phyloP scores from a whole-genome alignment of 2,113 vertebrate species.

The Nothobranchius kuhntae region DNA sequence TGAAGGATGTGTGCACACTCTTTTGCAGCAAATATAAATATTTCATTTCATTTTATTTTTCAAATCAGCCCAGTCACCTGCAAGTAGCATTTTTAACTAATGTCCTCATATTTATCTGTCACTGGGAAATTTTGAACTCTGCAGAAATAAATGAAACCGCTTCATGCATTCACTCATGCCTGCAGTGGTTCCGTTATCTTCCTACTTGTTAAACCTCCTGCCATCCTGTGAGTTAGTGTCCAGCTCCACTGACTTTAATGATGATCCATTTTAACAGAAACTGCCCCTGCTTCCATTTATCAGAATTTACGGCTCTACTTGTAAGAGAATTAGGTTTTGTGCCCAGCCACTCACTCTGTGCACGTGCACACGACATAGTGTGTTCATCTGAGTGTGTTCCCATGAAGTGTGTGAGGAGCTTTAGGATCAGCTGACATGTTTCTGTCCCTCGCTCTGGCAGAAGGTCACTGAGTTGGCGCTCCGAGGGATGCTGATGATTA shows the following conservation, averaged over 20 bases:
- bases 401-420: conserved; percentile 6
- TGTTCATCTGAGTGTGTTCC: conserved; percentile 13
- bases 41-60: too few relatives aligned
- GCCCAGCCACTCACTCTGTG: conserved; percentile 12
- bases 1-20: too few relatives aligned
- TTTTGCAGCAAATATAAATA: too few relatives aligned
- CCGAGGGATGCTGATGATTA: conserved; percentile 6
- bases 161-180: conserved; percentile 6
- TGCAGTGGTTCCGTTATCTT: conserved; percentile 11
- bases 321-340: conserved; percentile 40
- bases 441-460: conserved; percentile 46
- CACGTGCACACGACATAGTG: conserved; percentile 13
- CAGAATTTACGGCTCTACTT: conserved; percentile 42
- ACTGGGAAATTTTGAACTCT: too few relatives aligned
- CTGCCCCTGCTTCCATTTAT: conserved; percentile 37
- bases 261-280: conserved; percentile 39
- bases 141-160: conserved; percentile 3
- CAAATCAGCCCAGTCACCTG: too few relatives aligned
- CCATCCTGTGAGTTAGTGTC: conserved; percentile 40
- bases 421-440: conserved; percentile 42
- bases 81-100: too few relatives aligned
- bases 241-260: conserved; percentile 25
- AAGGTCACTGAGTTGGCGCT: conserved; percentile 46
- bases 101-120: too few relatives aligned
- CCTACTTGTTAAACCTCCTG: conserved; percentile 16